Evolutionary conservation across 64 coral and sea anemone species (phyloP).

Genomic region (Catalaphyllia jardinei): DNA sequence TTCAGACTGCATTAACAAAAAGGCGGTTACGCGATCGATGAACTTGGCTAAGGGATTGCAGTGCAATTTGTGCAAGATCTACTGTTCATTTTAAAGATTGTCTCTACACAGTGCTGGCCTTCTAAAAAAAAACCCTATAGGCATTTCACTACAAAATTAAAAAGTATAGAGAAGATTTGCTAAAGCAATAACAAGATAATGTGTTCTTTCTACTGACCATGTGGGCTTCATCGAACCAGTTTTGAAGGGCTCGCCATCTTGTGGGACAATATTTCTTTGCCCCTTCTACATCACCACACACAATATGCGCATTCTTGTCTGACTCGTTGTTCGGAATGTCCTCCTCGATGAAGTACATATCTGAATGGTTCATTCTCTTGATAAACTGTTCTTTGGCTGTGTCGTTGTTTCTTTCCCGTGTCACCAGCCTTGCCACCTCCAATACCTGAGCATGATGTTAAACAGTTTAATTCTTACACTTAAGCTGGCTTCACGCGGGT

Average conservation of each 20-base stretch:
- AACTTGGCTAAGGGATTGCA: no score
- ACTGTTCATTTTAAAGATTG: no score
- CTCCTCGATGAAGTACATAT: conserved; percentile 73
- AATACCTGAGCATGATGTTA: conserved; percentile 28
- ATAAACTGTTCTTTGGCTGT: conserved; percentile 60
- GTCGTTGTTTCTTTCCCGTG: conserved; percentile 47
- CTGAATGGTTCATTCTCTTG: conserved; percentile 62
- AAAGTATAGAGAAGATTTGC: neutral
- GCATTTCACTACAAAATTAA: no score
- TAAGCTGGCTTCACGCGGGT: no score
- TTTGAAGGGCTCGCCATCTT: conserved; percentile 63
- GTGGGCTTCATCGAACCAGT: conserved; percentile 57
- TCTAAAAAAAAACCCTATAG: no score
- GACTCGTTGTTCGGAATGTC: conserved; percentile 65
- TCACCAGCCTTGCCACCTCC: conserved; percentile 53
- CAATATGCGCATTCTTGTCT: conserved; percentile 47
- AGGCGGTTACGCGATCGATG: no score
- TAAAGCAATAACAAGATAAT: neutral
- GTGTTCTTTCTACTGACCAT: conserved; percentile 12
- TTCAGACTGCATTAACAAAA: no score
- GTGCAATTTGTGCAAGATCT: no score
- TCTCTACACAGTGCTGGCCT: no score
- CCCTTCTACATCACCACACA: conserved; percentile 47
- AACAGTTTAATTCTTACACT: no score
- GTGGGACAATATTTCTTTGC: conserved; percentile 65